Evolutionary conservation across 2,797 vertebrate genomes (phyloP).

Genomic region (Ibycter americanus): DNA sequence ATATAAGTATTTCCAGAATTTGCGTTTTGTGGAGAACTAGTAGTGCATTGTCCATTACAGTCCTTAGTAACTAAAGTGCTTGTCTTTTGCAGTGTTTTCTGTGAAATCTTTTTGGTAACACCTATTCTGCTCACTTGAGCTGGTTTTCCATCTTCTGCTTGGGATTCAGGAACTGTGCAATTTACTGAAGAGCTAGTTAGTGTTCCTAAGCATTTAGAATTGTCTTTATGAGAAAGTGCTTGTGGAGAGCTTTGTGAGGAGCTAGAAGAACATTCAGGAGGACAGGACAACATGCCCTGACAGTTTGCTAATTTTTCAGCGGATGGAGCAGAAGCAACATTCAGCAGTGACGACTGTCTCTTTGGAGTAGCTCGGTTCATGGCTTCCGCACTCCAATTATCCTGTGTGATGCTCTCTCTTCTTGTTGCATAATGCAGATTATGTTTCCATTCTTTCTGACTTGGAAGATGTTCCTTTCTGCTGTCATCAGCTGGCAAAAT

Average conservation of each 20-base stretch:
- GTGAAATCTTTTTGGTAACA: slow-evolving; percentile 13
- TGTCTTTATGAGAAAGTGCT: background rate
- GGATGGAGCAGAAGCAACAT: background rate
- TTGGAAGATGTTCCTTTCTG: slow-evolving; percentile 6
- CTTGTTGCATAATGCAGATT: background rate
- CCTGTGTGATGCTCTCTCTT: background rate
- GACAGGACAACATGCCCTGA: background rate
- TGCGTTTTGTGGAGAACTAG: background rate
- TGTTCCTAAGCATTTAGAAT: background rate
- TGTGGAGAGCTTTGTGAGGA: background rate
- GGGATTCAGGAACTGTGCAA: background rate
- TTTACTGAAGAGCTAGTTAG: background rate
- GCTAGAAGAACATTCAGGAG: background rate
- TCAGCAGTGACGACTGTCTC: background rate
- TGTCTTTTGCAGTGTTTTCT: slow-evolving; percentile 31
- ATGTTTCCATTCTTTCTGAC: slow-evolving; percentile 19
- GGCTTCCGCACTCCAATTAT: background rate
- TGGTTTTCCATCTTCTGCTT: background rate
- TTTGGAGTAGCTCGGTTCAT: background rate
- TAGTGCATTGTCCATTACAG: background rate
- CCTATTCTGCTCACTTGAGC: background rate
- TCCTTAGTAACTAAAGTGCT: slow-evolving; percentile 10
- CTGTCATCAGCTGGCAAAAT: slow-evolving; percentile 12
- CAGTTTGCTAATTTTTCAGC: background rate
- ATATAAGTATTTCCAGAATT: background rate